phyloP scores from a whole-genome alignment of 1,140 invertebrate genomes.

The Arion vulgaris region DNA sequence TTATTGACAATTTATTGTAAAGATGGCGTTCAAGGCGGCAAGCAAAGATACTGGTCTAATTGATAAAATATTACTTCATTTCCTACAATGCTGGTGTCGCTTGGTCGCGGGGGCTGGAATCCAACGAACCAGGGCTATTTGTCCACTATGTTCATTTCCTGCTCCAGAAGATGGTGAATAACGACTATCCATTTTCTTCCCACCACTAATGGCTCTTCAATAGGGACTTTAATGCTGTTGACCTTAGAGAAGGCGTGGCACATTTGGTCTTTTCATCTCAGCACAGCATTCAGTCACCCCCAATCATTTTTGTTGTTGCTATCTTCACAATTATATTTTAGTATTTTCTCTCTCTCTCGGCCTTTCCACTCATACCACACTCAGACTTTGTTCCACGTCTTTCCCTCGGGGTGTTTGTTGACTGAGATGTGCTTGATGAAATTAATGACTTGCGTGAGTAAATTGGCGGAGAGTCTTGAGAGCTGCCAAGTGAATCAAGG shows the following conservation, averaged over 20 bases:
- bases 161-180: not conserved
- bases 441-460: conserved; percentile 21
- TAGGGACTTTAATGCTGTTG: conserved; percentile 29
- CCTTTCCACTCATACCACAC: not conserved
- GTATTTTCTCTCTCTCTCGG: not conserved
- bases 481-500: conserved; percentile 7
- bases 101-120: not conserved
- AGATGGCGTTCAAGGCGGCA: not conserved
- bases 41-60: conserved; percentile 27
- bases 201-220: conserved; percentile 22
- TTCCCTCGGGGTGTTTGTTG: conserved; percentile 27
- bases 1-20: conserved; percentile 1
- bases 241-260: too few relatives aligned
- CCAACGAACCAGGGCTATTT: conserved; percentile 9
- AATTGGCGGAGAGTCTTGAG: conserved; percentile 20
- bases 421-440: conserved; percentile 27
- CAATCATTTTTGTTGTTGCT: not conserved
- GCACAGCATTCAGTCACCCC: not conserved
- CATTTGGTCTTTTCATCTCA: not conserved
- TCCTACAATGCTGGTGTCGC: conserved; percentile 1
- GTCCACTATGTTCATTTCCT: conserved; percentile 36
- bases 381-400: not conserved
- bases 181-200: conserved; percentile 18
- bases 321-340: not conserved
- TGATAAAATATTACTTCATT: conserved; percentile 44